phyloP scores from a whole-genome alignment of 1,140 invertebrate genomes.

The Lordiphosa stackelbergi region DNA sequence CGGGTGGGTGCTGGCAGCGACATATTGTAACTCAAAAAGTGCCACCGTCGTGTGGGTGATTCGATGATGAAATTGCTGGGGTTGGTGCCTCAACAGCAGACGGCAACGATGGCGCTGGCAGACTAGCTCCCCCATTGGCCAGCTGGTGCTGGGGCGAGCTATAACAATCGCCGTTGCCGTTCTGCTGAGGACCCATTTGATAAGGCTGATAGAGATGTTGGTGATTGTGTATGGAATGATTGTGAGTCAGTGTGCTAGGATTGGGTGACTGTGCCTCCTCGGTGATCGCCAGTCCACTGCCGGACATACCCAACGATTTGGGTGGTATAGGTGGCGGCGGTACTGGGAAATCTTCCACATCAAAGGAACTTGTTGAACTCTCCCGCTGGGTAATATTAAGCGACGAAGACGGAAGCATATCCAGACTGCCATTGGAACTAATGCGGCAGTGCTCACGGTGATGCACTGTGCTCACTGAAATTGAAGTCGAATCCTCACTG shows the following conservation, averaged over 20 bases:
- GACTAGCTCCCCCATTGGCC: conserved; percentile 32
- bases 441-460: conserved; percentile 69
- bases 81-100: conserved; percentile 38
- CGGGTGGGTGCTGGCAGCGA: conserved; percentile 75
- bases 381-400: conserved; percentile 71
- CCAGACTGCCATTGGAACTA: conserved; percentile 65
- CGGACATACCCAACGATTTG: conserved; percentile 58
- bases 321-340: conserved; percentile 72
- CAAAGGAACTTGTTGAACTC: conserved; percentile 64
- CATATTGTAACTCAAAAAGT: conserved; percentile 77
- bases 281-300: conserved; percentile 32
- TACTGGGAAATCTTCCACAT: conserved; percentile 71
- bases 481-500: conserved; percentile 60
- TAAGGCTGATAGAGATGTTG: conserved; percentile 31
- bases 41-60: conserved; percentile 69
- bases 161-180: conserved; percentile 45
- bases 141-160: conserved; percentile 40
- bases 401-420: conserved; percentile 28
- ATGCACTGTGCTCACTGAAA: conserved; percentile 61
- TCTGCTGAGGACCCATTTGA: conserved; percentile 26
- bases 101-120: conserved; percentile 14
- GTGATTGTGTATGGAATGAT: conserved; percentile 65
- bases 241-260: conserved; percentile 42
- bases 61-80: conserved; percentile 42
- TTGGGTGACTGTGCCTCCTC: conserved; percentile 60